Evolutionary conservation across 2,888 invertebrate species (phyloP).

Genomic region (Eupithecia abbreviata): DNA sequence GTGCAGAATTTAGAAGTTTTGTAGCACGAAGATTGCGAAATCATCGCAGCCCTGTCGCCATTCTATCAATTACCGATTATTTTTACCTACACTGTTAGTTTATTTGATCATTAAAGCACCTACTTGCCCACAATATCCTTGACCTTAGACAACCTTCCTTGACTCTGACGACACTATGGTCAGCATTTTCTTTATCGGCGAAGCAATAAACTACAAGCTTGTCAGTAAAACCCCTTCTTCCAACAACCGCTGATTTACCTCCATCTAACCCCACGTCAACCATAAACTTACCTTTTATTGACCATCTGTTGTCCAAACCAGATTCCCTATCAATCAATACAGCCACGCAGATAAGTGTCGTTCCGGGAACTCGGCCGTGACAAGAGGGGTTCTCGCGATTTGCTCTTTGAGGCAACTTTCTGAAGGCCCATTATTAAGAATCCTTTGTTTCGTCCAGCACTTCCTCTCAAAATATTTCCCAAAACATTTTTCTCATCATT

Average conservation of each 20-base stretch:
- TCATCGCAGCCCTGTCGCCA: neutral
- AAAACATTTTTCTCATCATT: constrained; percentile 62
- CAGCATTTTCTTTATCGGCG: constrained; percentile 25
- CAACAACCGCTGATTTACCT: constrained; percentile 29
- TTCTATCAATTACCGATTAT: neutral
- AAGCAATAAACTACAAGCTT: constrained; percentile 30
- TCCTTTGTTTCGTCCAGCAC: constrained; percentile 70
- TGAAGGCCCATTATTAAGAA: constrained; percentile 63
- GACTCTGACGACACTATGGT: constrained; percentile 19
- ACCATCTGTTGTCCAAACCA: constrained; percentile 43
- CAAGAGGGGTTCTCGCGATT: constrained; percentile 60
- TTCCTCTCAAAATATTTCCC: constrained; percentile 67
- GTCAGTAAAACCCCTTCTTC: constrained; percentile 24
- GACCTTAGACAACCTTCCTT: neutral
- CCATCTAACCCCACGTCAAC: constrained; percentile 28
- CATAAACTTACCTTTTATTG: constrained; percentile 38
- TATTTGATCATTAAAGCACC: neutral
- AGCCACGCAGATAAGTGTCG: constrained; percentile 71
- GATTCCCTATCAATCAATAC: constrained; percentile 64
- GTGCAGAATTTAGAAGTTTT: neutral
- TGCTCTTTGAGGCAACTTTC: constrained; percentile 63
- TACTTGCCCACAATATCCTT: neutral
- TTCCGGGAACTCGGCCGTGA: constrained; percentile 65
- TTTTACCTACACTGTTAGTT: neutral
- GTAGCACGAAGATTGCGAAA: neutral